Evolutionary conservation across 2,797 vertebrate genomes (phyloP), one percentile per base, ranked within the genome.

Genomic region (Peromyscus eremicus): DNA sequence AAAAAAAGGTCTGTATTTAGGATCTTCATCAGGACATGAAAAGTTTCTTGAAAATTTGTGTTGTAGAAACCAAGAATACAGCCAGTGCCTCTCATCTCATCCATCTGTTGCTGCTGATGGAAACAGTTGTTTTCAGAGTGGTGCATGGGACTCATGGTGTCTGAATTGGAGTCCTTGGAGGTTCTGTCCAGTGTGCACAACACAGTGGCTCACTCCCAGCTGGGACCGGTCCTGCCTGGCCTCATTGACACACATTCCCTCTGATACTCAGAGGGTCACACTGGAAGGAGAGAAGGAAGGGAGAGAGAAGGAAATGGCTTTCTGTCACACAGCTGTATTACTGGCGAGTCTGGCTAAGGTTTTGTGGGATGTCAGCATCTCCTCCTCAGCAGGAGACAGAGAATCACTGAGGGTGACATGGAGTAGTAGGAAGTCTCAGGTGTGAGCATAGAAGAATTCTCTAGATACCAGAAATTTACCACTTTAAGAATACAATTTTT

Each of bases 371-470:
- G 12, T 27, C 16, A 40, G 46, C 52, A 6, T 55, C 23, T 64
- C 91, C 77, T 80, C 52, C 76, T 17, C 2, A 27, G 23, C 3
- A 3, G 12, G 12, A 49, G 73, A n/a, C 70, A n/a, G 29, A 52
- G 3, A 75, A 64, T 60, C 23, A 55, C 46, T 4, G 4, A 77
- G 49, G 70, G 29, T n/a, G 82, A 89, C 17, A 7, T 4, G n/a
- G 82, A 70, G 46, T 77, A 96, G 34, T 85, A 46, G 83, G 43
- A 96, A 94, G 68, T 62, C 64, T 52, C 87, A 60, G 57, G 23
- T 60, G 43, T 10, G 66, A 2, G 19, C 49, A 57, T 68, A 82
- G 80, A 17, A 46, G 27, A 16, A 75, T 85, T 62, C 89, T 85
- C 77, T 60, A 93, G 29, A 57, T 82, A 85, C 71, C n/a, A 96